These are phyloP conservation scores for Phyllopteryx taeniolatus DNA, from an alignment of 2,113 vertebrate genomes.

Conservation along the genomic window DNA sequence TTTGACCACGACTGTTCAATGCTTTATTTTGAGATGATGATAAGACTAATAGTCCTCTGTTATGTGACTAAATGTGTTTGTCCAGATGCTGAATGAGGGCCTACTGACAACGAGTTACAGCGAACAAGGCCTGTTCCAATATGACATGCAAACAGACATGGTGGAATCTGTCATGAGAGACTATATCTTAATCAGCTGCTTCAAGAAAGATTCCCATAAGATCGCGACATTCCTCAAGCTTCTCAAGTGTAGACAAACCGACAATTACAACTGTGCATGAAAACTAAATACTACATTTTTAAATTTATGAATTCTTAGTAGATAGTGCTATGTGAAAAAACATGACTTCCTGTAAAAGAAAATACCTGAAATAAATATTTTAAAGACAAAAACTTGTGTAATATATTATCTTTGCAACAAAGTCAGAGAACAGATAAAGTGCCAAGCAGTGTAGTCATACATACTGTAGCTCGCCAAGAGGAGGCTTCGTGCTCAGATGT, in stretches of 20 bases:
- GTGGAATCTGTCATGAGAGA: slow-evolving; percentile 68
- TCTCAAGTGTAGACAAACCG: slow-evolving; percentile 70
- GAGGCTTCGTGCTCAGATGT: not conserved
- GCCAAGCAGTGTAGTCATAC: slow-evolving; percentile 20
- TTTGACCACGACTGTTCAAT: not conserved
- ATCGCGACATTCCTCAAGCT: slow-evolving; percentile 77
- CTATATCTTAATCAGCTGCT: slow-evolving; percentile 69
- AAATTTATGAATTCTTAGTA: slow-evolving; percentile 46
- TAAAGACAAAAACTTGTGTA: not conserved
- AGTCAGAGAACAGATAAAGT: too few species aligned
- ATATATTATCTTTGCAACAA: not conserved
- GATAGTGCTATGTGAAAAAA: slow-evolving; percentile 37
- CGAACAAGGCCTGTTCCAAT: slow-evolving; percentile 36
- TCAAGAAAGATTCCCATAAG: slow-evolving; percentile 77
- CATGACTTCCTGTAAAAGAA: slow-evolving; percentile 14
- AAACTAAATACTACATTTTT: slow-evolving; percentile 32
- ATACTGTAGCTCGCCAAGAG: not conserved
- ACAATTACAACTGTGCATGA: slow-evolving; percentile 62
- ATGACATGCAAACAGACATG: slow-evolving; percentile 54
- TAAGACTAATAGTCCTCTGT: not conserved
- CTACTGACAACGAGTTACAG: slow-evolving; percentile 26
- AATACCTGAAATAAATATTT: not conserved
- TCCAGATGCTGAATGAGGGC: slow-evolving; percentile 70
- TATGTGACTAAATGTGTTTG: not conserved
- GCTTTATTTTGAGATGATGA: not conserved